Conservation (phyloP, 2,113 vertebrate species). For the Pterocles gutturalis region DNA sequence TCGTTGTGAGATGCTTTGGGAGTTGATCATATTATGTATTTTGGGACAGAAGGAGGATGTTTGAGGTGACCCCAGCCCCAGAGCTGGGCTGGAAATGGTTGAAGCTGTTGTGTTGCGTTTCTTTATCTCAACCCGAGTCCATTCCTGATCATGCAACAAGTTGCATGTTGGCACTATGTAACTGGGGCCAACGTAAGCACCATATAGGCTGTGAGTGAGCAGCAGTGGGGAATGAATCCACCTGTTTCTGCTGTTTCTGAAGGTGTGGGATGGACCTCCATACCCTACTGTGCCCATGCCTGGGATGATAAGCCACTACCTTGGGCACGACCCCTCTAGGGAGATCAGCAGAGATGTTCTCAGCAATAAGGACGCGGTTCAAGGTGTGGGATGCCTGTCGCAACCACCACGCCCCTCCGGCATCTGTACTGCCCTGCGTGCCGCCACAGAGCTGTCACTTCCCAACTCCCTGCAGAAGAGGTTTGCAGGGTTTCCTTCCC, state of each 20-base stretch:
- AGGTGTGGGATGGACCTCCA: neutral
- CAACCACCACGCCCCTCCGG: rapidly evolving
- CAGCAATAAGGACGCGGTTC: neutral
- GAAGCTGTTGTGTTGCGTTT: neutral
- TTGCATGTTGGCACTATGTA: rapidly evolving
- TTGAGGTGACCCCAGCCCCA: neutral
- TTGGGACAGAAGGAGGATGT: neutral
- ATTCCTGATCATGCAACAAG: rapidly evolving
- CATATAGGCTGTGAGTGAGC: rapidly evolving
- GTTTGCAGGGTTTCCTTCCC: neutral
- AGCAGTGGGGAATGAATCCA: neutral
- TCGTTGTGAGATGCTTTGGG: neutral
- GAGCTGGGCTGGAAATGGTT: neutral
- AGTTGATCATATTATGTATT: rapidly evolving
- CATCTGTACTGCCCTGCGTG: neutral
- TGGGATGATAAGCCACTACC: neutral
- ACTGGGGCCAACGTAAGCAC: rapidly evolving
- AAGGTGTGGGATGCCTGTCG: neutral
- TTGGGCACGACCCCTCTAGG: neutral
- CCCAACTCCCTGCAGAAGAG: neutral
- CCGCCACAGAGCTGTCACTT: neutral
- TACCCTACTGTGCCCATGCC: rapidly evolving
- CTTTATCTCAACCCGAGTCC: rapidly evolving
- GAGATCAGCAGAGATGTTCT: neutral
- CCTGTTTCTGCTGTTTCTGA: too few species aligned